These are phyloP conservation scores for Alloplasta piceator DNA, from an alignment of 2,888 invertebrate species.

Conservation along the genomic window DNA sequence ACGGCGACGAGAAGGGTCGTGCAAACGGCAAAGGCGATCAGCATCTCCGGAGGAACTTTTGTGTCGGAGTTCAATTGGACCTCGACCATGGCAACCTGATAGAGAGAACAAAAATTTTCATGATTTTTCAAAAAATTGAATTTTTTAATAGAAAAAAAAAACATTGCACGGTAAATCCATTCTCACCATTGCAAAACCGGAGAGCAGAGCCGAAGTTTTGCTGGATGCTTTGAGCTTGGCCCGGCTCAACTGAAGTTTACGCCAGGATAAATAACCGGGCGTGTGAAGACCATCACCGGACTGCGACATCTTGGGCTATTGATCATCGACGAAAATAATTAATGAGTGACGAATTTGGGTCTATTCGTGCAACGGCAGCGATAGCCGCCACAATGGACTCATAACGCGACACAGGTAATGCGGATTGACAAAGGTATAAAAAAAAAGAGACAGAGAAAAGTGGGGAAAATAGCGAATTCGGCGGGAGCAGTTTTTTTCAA, in stretches of 20 bases:
- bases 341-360: not conserved
- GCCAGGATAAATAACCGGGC: conserved; percentile 94
- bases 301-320: conserved; percentile 90
- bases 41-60: conserved; percentile 90
- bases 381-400: conserved; percentile 12
- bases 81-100: conserved; percentile 97
- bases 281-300: conserved; percentile 91
- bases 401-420: conserved; percentile 23
- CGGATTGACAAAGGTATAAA: conserved; percentile 4
- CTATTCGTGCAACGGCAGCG: conserved; percentile 16
- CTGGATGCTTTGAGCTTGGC: conserved; percentile 99
- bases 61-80: conserved; percentile 93
- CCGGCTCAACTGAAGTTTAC: conserved; percentile 96
- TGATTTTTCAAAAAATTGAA: not conserved
- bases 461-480: conserved; percentile 2
- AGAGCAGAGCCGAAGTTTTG: conserved; percentile 97
- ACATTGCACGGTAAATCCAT: not conserved
- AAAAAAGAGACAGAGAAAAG: not conserved
- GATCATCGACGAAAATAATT: conserved; percentile 55
- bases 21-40: conserved; percentile 96
- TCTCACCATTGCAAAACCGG: conserved; percentile 98
- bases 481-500: not conserved
- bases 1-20: conserved; percentile 98
- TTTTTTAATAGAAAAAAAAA: not conserved
- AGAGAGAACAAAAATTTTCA: not conserved